Base-by-base conservation (phyloP, 2,888 invertebrate genomes). In the Oscheius myriophilus region DNA sequence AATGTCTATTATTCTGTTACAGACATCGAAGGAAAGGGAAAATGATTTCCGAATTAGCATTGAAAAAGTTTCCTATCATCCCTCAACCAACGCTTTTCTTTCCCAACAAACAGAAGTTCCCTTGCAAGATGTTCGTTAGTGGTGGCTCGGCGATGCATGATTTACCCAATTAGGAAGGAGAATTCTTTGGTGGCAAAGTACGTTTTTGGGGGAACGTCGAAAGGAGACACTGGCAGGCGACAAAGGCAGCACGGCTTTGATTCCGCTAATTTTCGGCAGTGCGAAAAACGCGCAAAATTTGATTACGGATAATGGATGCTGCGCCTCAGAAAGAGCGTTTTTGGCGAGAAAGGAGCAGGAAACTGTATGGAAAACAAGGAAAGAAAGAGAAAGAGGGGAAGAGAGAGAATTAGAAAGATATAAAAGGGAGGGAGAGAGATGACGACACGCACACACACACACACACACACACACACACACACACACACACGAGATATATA, bases 271-370 rank as follows among this genome's bases (percentile, higher is more conserved):
- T 61, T 21, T 25, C 26, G 33, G 33, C 33, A 33, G 33, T 33
- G 12, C 61, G 61, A 61, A 61, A 61, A 61, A 61, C 26, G 61
- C 61, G 61, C 61, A 9, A 61, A 49, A 61, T 61, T 61, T 61
- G 61, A 61, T 61, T 61, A 61, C 39, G 58, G 45, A 58, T 58
- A 58, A 58, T 58, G 58, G 58, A 58, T 58, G 58, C 58, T 25
- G 45, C 58, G 57, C 18, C 46, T 45, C 46, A n/a, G n/a, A 49
- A 49, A 18, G 49, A 69, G 54, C 49, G 58, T 53, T 41, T 9
- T 11, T 55, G 26, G 46, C 18, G 45, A 64, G 58, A 14, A n/a
- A 16, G 23, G 43, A 53, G 18, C 11, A 11, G 23, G 49, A 49
- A 23, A 18, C 49, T 18, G 18, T 11, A 21, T 16, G 18, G 49